Percentiles rank a stretch among this genome's conserved stretches.
Conservation (phyloP, 2,888 invertebrate genomes). For the Escarpia spicata region DNA sequence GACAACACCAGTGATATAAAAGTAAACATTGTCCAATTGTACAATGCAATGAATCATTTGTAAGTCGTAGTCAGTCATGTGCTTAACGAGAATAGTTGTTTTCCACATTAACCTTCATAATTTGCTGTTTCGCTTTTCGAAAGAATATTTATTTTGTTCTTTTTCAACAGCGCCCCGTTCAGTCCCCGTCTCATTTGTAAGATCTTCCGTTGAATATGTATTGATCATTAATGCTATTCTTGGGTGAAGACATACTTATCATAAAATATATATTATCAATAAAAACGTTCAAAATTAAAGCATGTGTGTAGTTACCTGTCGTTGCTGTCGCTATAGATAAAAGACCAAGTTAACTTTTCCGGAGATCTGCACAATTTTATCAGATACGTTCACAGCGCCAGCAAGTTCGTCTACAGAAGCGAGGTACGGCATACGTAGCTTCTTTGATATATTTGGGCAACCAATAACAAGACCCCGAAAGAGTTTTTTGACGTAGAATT, state of each 20-base stretch:
- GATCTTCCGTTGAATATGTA: not conserved
- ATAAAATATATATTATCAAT: not conserved
- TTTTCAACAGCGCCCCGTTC: not conserved
- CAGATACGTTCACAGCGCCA: conserved; percentile 31
- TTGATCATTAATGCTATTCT: not conserved
- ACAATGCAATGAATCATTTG: not conserved
- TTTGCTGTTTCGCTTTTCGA: not conserved
- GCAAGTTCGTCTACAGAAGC: conserved; percentile 34
- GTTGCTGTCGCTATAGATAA: conserved; percentile 30
- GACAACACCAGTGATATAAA: not conserved
- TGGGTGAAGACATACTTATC: not conserved
- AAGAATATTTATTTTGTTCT: not conserved
- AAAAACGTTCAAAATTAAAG: not conserved
- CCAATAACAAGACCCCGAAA: not conserved
- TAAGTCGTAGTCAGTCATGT: not conserved
- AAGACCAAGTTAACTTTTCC: conserved; percentile 30
- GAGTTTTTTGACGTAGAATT: not conserved
- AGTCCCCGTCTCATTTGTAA: not conserved
- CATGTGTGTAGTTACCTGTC: not conserved
- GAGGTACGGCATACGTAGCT: conserved; percentile 24
- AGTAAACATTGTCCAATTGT: too few species aligned
- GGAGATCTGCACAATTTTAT: conserved; percentile 37
- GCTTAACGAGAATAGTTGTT: not conserved
- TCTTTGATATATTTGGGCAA: not conserved
- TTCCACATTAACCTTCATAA: not conserved